Base-by-base conservation (phyloP, 2,113 vertebrate species). In the Geococcyx californianus region DNA sequence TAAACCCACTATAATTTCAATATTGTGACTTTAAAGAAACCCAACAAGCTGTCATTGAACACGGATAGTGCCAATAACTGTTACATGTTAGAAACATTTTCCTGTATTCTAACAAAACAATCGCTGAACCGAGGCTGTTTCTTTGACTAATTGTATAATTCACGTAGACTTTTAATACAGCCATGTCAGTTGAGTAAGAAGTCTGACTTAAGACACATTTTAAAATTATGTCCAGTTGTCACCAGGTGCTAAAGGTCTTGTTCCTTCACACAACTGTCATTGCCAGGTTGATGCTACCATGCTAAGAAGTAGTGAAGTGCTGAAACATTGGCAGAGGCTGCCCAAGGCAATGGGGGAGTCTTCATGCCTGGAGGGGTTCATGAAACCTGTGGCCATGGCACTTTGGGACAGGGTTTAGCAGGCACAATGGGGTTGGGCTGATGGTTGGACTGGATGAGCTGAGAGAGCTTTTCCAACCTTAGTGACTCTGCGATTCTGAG, bases 1-100 rank as follows among this genome's bases (percentile, higher is more conserved):
- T 92, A 96, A 97, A 93, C 60, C 56, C 74, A 40, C 79, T 56
- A 31, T 79, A 36, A 87, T 70, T 89, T 94, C 70, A 80, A 38
- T 89, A 24, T 24, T 67, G 78, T 56, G 82, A 45, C 64, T 90
- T 45, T 3, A 51, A 87, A 79, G 67, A 67, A 73, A 2, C 16
- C 9, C 11, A 66, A 25, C 33, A 59, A 79, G 31, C 25, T 19
- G 49, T 58, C n/a, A 11, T 21, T 17, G 55, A 87, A 28, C 26
- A 92, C 36, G 62, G 70, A 33, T n/a, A 62, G 29, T n/a, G 62
- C 47, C 67, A 63, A 34, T 34, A 54, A 31, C 24, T 87, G 49
- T 10, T 58, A 24, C 20, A 55, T 51, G 33, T 68, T 68, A 24
- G 36, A 66, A 44, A 10, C 15, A 38, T 88, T 83, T 77, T 47